phyloP scores from a whole-genome alignment of 2,113 vertebrate genomes.

The Hyla sarda region DNA sequence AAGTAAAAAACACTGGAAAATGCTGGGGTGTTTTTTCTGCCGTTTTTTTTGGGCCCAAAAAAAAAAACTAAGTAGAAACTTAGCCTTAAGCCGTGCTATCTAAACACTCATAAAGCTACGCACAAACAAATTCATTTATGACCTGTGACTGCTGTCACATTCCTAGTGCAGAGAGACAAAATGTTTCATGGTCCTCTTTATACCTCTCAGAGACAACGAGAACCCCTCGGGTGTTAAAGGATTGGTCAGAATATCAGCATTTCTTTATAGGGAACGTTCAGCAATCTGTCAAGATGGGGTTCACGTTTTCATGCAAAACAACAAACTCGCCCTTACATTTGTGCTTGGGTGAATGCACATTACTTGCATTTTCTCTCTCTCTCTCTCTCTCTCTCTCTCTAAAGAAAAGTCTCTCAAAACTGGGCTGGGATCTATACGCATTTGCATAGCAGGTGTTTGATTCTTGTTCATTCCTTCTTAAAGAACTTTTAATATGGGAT shows the following conservation, averaged over 20 bases:
- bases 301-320: constrained; percentile 66
- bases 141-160: constrained; percentile 51
- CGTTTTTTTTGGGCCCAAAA: too few species aligned
- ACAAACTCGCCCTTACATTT: constrained; percentile 50
- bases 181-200: constrained; percentile 34
- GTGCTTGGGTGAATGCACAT: constrained; percentile 64
- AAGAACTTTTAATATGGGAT: constrained; percentile 83
- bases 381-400: constrained; percentile 6
- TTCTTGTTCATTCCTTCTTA: constrained; percentile 78
- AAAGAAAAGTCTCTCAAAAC: constrained; percentile 55
- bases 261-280: constrained; percentile 51
- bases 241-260: constrained; percentile 48
- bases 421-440: constrained; percentile 72
- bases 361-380: constrained; percentile 38
- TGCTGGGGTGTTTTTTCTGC: too few species aligned
- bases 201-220: constrained; percentile 42
- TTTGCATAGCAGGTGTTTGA: constrained; percentile 88
- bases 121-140: constrained; percentile 43
- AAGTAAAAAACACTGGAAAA: too few species aligned
- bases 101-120: constrained; percentile 28
- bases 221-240: constrained; percentile 38
- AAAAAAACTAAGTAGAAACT: too few species aligned
- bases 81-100: neutral
- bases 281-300: constrained; percentile 66
- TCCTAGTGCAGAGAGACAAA: constrained; percentile 42